Evolutionary conservation across 2,113 vertebrate species (phyloP).

Genomic region (Aptenodytes patagonicus): DNA sequence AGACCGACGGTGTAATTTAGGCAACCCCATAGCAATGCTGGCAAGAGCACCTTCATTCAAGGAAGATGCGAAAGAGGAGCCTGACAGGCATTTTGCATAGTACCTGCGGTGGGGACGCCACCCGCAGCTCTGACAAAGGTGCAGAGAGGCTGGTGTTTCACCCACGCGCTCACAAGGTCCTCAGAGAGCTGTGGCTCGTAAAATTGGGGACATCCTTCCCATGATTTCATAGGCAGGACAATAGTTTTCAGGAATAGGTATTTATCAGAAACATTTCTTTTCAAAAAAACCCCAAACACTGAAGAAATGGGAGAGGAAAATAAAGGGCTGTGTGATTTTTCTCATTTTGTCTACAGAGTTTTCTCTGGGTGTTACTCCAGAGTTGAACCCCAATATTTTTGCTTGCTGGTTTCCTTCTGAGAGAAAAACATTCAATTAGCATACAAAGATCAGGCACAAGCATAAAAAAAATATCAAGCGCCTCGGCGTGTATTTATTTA

Average conservation of each 20-base stretch:
- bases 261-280: background rate
- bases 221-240: background rate
- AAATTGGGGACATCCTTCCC: background rate
- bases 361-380: background rate
- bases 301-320: background rate
- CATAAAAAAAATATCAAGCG: background rate
- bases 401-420: background rate
- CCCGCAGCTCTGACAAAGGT: background rate
- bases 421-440: background rate
- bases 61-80: background rate
- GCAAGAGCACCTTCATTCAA: background rate
- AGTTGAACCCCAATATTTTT: background rate
- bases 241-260: background rate
- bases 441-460: background rate
- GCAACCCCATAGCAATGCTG: background rate
- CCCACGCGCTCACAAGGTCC: background rate
- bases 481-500: background rate
- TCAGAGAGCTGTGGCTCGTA: background rate
- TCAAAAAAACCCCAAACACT: background rate
- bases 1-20: background rate
- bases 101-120: accelerated
- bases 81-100: background rate
- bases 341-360: background rate
- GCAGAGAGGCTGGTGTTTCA: background rate
- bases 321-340: background rate